phyloP scores from a whole-genome alignment of 2,797 vertebrate genomes.

The Protonibea diacanthus region DNA sequence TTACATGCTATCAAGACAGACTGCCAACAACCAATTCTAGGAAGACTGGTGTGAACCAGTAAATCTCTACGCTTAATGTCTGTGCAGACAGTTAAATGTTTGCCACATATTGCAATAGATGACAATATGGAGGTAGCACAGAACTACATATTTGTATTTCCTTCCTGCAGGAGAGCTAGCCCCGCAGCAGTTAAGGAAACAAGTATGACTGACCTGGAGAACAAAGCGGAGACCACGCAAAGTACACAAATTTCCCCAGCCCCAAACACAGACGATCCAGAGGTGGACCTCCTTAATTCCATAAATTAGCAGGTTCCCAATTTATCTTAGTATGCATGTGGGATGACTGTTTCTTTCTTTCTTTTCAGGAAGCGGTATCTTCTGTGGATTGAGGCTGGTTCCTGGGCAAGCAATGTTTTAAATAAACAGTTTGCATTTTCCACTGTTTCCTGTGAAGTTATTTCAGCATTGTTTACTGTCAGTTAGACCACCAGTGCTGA shows the following conservation, averaged over 20 bases:
- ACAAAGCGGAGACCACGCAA: conserved; percentile 33
- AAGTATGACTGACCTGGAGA: conserved; percentile 72
- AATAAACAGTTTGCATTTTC: conserved; percentile 76
- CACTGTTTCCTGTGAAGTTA: conserved; percentile 38
- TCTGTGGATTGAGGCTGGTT: conserved; percentile 52
- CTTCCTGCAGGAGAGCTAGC: conserved; percentile 48
- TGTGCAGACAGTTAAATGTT: not conserved
- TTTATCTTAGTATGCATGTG: conserved; percentile 12
- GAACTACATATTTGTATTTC: not conserved
- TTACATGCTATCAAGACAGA: not conserved
- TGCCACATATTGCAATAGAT: not conserved
- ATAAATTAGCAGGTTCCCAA: not conserved
- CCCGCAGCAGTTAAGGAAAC: conserved; percentile 66
- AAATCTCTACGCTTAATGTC: not conserved
- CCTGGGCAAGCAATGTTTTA: conserved; percentile 48
- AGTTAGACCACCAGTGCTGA: not conserved
- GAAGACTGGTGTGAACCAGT: not conserved
- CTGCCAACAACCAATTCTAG: not conserved
- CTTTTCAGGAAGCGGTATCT: conserved; percentile 67
- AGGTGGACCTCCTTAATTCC: conserved; percentile 62
- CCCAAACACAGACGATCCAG: conserved; percentile 51
- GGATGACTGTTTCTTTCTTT: not conserved
- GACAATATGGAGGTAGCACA: not conserved
- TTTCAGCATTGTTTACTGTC: conserved; percentile 30
- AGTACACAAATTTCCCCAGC: conserved; percentile 13